A percentile compares a stretch with the other conserved stretches of the same genome.
phyloP scores from a whole-genome alignment of 2,113 vertebrate species.

The Bombycilla garrulus region DNA sequence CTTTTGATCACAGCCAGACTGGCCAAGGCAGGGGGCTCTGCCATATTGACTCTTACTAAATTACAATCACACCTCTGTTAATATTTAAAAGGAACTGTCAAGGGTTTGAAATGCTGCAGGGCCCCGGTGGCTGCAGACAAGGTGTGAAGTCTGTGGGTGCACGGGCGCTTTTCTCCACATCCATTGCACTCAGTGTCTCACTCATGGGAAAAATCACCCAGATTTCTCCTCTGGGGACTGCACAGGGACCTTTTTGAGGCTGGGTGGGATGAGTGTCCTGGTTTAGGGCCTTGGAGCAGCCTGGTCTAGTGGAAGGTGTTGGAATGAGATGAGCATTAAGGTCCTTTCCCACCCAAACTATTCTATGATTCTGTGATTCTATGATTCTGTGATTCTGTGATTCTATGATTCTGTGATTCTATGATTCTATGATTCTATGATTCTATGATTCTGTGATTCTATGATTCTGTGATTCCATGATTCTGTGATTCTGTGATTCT shows the following conservation, averaged over 20 bases:
- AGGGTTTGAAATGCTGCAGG: neutral
- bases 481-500: neutral
- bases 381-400: neutral
- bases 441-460: neutral
- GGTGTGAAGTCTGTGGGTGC: neutral
- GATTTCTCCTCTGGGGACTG: neutral
- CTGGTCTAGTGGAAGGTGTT: neutral
- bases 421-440: neutral
- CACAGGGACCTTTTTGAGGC: neutral
- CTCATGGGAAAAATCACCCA: neutral
- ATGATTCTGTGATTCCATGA: neutral
- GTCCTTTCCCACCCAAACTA: neutral
- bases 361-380: neutral
- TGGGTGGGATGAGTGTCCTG: no score
- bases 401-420: neutral
- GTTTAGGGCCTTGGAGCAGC: neutral
- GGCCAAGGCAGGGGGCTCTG: neutral
- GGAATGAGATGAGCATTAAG: neutral
- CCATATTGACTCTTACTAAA: neutral
- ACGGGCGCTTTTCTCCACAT: accelerated
- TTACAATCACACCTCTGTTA: neutral
- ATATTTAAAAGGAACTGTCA: neutral
- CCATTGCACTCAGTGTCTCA: neutral
- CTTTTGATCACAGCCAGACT: neutral
- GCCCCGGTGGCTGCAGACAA: neutral